Base-by-base conservation (phyloP, 2,113 vertebrate species). In the Corythornis cristatus region DNA sequence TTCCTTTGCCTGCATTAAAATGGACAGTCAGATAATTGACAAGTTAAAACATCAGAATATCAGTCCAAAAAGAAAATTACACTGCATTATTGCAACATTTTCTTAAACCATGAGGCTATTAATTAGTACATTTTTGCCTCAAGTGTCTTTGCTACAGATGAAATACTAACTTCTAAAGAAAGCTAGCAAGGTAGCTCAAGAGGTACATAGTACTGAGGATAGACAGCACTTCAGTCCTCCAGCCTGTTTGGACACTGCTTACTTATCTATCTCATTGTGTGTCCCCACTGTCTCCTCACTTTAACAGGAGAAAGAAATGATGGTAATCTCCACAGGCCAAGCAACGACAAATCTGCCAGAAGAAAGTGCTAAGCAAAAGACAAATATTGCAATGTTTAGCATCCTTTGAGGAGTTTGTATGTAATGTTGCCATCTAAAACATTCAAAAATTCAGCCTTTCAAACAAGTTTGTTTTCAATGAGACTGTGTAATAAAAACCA, bases 251-350 rank as follows among this genome's bases (percentile, higher is more conserved):
- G 57, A 60, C 11, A 2, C 62, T 65, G 50, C 40, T 20, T 26
- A 3, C 8, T 1, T 11, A 11, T 15, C 4, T 65, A 11, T 64
- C 15, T 28, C 2, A 5, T 60, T 66, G 8, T 1, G 0, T 53
- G 50, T 33, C 51, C n/a, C 53, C 68, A 22, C 50, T 65, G 31
- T 64, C 53, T 64, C 66, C 28, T 5, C 19, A n/a, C n/a, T 73
- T 57, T 50, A 56, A 86, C 51, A 43, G 35, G 3, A 73, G 31
- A 76, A 76, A 68, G 31, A 76, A 76, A 68, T 21, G 1, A 68
- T 1, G 50, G 37, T 26, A 33, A 50, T 58, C 26, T 67, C 35
- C 31, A 22, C 0, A 0, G 23, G 18, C 18, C 62, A 78, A 91
- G 46, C 37, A 51, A 46, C 29, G 45, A 76, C 84, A 73, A 72